A percentile compares a stretch with the other conserved stretches of the same genome.
phyloP scores from a whole-genome alignment of 2,888 invertebrate species.

The Pristionchus mayeri region DNA sequence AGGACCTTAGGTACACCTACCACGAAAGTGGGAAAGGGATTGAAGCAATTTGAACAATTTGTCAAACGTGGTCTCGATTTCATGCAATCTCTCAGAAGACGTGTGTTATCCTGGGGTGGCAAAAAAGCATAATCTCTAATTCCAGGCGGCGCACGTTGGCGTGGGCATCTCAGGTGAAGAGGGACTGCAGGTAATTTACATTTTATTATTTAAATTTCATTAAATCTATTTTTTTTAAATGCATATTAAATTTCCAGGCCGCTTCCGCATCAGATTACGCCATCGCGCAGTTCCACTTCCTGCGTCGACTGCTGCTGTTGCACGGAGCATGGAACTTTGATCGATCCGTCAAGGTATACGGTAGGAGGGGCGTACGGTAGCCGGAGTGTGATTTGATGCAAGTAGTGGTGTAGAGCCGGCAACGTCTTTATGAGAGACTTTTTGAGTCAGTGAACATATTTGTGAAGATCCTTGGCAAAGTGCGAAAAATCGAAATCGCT shows the following conservation, averaged over 20 bases:
- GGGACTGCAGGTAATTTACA: conserved; percentile 85
- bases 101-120: too few species aligned
- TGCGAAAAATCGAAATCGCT: too few species aligned
- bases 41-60: not conserved
- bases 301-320: not conserved
- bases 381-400: not conserved
- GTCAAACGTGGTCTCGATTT: too few species aligned
- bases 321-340: conserved; percentile 9
- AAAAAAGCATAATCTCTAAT: not conserved
- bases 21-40: too few species aligned
- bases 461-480: too few species aligned
- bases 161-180: conserved; percentile 97
- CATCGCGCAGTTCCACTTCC: too few species aligned
- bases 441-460: too few species aligned
- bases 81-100: too few species aligned
- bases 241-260: too few species aligned
- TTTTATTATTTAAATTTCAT: not conserved
- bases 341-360: not conserved
- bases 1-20: too few species aligned
- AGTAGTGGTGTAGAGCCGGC: not conserved
- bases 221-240: not conserved
- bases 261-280: conserved; percentile 99
- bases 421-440: too few species aligned
- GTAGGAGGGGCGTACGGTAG: conserved; percentile 11
- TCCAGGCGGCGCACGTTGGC: conserved; percentile 91